phyloP scores from a whole-genome alignment of 2,888 invertebrate genomes.

The Apodemia mormo region DNA sequence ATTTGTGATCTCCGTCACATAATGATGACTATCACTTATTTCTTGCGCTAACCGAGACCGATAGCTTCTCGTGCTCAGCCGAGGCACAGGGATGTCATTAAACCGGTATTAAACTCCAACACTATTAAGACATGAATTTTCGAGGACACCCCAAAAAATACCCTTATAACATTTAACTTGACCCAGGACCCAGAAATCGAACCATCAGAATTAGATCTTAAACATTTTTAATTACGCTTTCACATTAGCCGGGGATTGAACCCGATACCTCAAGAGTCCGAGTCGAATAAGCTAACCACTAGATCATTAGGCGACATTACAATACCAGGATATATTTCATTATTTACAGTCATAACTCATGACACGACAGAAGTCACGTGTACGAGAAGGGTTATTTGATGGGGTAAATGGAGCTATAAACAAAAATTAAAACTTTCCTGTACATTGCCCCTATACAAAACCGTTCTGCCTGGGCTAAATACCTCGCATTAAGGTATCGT shows the following conservation, averaged over 20 bases:
- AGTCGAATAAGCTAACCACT: not conserved
- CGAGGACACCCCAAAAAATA: too few species aligned
- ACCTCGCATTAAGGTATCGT: conserved; percentile 77
- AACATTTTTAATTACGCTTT: too few species aligned
- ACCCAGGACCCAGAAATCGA: too few species aligned
- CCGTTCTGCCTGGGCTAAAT: conserved; percentile 72
- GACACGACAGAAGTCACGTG: conserved; percentile 2
- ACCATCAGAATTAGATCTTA: too few species aligned
- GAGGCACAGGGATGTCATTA: too few species aligned
- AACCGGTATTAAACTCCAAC: too few species aligned
- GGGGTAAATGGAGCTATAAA: conserved; percentile 58
- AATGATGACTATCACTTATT: too few species aligned
- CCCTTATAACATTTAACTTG: too few species aligned
- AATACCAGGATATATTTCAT: not conserved
- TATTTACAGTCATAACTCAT: conserved; percentile 7
- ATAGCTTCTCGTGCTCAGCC: too few species aligned
- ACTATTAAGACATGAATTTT: too few species aligned
- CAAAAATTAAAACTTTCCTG: conserved; percentile 79
- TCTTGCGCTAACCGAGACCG: too few species aligned
- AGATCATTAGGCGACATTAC: not conserved
- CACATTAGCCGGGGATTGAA: not conserved
- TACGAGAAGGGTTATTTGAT: conserved; percentile 14
- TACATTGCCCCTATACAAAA: conserved; percentile 75
- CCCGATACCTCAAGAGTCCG: not conserved
- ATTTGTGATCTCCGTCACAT: too few species aligned